phyloP scores from a whole-genome alignment of 2,113 vertebrate species.

The Alouatta palliata region DNA sequence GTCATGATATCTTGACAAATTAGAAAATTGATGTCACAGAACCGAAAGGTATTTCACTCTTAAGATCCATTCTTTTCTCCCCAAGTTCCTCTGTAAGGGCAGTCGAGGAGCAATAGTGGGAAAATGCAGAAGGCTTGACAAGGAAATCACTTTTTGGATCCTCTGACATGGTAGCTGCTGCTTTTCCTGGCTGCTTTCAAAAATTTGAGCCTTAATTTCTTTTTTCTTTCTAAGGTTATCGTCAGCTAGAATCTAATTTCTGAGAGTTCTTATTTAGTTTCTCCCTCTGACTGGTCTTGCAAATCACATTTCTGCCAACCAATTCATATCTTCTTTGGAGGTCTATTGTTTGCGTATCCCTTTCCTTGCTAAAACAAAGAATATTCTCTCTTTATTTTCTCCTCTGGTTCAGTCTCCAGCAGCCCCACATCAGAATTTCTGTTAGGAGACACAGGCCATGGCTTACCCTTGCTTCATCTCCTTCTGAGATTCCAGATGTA shows the following conservation, averaged over 20 bases:
- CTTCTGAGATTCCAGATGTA: constrained; percentile 11
- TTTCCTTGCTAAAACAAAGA: constrained; percentile 8
- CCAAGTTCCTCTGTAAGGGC: neutral
- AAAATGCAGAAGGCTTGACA: neutral
- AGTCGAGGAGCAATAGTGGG: neutral
- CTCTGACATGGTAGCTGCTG: neutral
- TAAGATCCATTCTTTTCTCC: neutral
- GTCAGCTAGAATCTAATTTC: neutral
- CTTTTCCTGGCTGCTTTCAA: neutral
- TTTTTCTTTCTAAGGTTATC: neutral
- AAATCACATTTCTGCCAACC: neutral
- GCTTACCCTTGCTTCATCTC: neutral
- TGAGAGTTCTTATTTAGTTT: neutral
- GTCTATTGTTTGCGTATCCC: neutral
- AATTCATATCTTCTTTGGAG: neutral
- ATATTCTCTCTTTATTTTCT: neutral
- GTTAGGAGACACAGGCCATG: neutral
- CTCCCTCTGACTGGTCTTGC: neutral
- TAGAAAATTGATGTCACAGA: neutral
- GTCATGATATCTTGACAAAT: neutral
- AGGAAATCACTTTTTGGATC: neutral
- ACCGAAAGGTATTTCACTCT: neutral
- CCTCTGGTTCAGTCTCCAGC: neutral
- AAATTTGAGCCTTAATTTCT: neutral
- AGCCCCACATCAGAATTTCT: neutral